A percentile compares a stretch with the other conserved stretches of the same genome.
Evolutionary conservation across 2,113 vertebrate species (phyloP).

Genomic region (Hassar affinis): DNA sequence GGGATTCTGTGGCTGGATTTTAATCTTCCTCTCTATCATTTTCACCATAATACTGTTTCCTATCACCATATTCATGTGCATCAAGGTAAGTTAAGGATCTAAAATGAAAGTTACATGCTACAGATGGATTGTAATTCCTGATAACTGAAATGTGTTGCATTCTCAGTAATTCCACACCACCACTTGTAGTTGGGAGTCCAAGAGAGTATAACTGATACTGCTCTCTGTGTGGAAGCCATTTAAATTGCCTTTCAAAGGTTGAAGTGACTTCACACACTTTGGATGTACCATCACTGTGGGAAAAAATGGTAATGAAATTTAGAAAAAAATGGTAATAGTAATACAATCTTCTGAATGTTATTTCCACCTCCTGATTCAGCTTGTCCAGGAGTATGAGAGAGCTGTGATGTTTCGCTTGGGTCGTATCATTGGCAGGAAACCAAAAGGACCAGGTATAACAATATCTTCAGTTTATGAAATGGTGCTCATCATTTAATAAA

Average conservation of each 20-base stretch:
- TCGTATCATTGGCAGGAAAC: conserved; percentile 75
- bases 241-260: background rate
- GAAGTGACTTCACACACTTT: background rate
- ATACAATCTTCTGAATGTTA: background rate
- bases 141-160: background rate
- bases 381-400: conserved; percentile 84
- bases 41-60: conserved; percentile 77
- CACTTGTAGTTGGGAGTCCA: background rate
- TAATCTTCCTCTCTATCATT: conserved; percentile 77
- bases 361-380: conserved; percentile 61
- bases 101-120: background rate
- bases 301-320: background rate
- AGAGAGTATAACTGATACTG: background rate
- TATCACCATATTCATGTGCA: conserved; percentile 77
- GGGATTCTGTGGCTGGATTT: conserved; percentile 79
- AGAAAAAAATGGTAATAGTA: background rate
- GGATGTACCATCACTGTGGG: background rate
- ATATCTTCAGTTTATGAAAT: background rate
- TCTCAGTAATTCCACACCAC: background rate
- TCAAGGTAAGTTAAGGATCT: conserved; percentile 75
- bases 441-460: conserved; percentile 83
- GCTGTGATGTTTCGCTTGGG: conserved; percentile 86
- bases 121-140: background rate
- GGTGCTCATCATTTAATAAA: background rate
- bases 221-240: background rate